Evolutionary conservation across 37 sponge, comb jelly and placozoan species (phyloP).

Genomic region (Ephydatia muelleri): DNA sequence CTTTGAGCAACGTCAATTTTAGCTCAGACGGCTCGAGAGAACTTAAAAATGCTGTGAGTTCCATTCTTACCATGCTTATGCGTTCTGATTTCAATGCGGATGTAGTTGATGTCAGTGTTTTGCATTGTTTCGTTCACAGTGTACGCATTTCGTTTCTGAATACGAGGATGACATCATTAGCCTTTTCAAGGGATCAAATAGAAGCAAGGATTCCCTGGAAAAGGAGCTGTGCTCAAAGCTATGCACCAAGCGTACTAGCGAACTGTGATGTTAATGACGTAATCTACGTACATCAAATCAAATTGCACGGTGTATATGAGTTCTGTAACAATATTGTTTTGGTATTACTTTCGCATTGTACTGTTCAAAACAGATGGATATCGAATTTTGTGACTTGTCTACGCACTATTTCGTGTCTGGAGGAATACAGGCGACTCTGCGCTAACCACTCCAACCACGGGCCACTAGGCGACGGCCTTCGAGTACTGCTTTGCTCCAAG

Average conservation of each 20-base stretch:
- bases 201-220: conserved; percentile 27
- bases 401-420: conserved; percentile 10
- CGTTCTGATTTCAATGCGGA: neutral
- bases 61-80: neutral
- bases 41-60: conserved; percentile 60
- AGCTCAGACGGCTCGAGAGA: conserved; percentile 45
- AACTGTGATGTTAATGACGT: neutral
- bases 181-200: conserved; percentile 32
- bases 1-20: conserved; percentile 64
- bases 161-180: conserved; percentile 70
- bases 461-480: neutral
- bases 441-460: neutral
- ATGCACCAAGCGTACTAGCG: neutral
- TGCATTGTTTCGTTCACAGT: conserved; percentile 26
- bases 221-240: conserved; percentile 38
- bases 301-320: neutral
- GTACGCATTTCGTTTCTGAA: conserved; percentile 52
- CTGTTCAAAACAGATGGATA: neutral
- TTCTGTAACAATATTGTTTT: too few species aligned
- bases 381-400: conserved; percentile 20
- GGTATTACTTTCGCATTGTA: too few species aligned
- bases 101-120: neutral
- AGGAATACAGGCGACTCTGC: neutral
- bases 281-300: neutral
- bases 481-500: neutral